Evolutionary conservation across 2,888 invertebrate genomes (phyloP).

Genomic region (Lasioglossum zephyrum): DNA sequence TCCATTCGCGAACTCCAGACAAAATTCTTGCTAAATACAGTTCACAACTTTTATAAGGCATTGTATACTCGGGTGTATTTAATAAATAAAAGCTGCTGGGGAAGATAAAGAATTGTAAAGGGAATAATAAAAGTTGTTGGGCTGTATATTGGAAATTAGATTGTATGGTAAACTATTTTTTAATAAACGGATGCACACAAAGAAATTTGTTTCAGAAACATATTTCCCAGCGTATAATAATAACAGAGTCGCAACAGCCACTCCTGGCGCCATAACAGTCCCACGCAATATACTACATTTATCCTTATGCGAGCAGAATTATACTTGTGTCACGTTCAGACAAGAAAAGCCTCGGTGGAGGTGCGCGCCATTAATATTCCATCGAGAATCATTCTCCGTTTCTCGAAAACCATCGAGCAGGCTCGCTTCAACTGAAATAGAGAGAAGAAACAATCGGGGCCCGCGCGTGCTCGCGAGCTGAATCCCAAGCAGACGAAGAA

Average conservation of each 20-base stretch:
- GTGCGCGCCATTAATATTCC: neutral
- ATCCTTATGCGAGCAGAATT: neutral
- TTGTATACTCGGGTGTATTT: no score
- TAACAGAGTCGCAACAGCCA: no score
- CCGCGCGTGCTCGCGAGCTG: neutral
- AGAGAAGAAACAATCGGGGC: constrained; percentile 16
- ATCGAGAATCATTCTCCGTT: constrained; percentile 10
- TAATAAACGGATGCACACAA: no score
- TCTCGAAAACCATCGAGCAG: constrained; percentile 6
- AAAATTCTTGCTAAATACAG: neutral
- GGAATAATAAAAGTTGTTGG: no score
- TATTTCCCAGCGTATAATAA: no score
- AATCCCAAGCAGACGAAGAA: constrained; percentile 18
- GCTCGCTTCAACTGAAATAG: neutral
- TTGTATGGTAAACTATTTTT: no score
- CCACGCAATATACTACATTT: neutral
- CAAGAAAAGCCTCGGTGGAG: neutral
- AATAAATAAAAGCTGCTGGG: no score
- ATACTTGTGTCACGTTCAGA: neutral
- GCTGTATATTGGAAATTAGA: no score
- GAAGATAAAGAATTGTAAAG: no score
- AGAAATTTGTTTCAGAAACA: no score
- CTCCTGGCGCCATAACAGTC: no score
- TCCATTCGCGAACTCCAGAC: neutral
- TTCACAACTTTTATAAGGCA: neutral